Base-by-base conservation (phyloP, 2,888 invertebrate species). In the Germaria angustata region DNA sequence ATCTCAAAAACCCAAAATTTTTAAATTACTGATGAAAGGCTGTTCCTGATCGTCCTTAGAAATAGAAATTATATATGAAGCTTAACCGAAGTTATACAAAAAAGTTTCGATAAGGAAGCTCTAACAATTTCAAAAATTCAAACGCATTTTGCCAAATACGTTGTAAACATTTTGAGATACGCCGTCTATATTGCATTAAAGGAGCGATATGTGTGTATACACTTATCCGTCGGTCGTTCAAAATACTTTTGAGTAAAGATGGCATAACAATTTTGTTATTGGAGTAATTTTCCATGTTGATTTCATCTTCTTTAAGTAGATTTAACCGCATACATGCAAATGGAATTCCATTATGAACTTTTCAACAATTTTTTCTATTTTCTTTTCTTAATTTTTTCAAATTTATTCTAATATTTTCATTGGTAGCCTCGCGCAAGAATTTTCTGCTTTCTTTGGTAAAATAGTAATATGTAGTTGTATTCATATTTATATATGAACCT, bases 251-350 rank as follows among this genome's bases (percentile, higher is more conserved):
- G n/a, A 57, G 36, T 32, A 32, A 41, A 59, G 34, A 66, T 72
- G 72, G 55, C 24, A 53, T 22, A 71, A 63, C 55, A 61, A 78
- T 71, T 78, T 78, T 78, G 63, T 78, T 78, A 44, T 28, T 78
- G 20, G 36, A 72, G 44, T 34, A 51, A 79, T 79, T 72, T 79
- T 49, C 57, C 71, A 72, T 57, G 73, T 49, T 77, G 68, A 83
- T 84, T 59, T 59, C 22, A 51, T 41, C 22, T 72, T 51, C 11
- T 72, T 51, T 28, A 5, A 49, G 13, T 8, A 13, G 20, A 13
- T 55, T 65, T 53, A 63, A 32, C 61, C 28, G 53, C 63, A 73
- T 59, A 32, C 59, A 46, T 80, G 65, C 69, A 69, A 44, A 57
- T 76, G 46, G 49, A 65, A 76, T 76, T 65, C 32, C 49, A 76